Evolutionary conservation across 2,888 invertebrate species (phyloP), one percentile per base, ranked within the genome.

Genomic region (Selenia dentaria): DNA sequence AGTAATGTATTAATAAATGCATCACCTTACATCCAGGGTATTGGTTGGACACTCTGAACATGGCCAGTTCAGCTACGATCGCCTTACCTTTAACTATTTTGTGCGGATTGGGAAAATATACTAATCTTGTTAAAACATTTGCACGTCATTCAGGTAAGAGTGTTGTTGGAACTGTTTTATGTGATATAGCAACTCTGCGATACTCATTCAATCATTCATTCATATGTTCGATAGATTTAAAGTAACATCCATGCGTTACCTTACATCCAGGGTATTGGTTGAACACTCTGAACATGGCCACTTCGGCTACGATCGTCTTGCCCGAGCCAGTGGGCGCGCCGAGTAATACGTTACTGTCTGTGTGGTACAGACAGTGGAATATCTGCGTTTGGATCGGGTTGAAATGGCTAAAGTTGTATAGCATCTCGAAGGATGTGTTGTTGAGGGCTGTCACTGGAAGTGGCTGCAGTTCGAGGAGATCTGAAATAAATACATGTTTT

Each of bases 371-470:
- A 32, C 97, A 96, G 81, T 99, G 98, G 81, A 99, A 99, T 54
- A 99, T 95, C 90, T 99, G 99, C 0, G 98, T 98, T 86, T 99
- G 99, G 57, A 99, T 98, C 0, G 99, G 98, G 88, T 99, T 99
- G 90, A 99, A 99, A 79, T 98, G 98, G 0, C 94, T 94, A 81
- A 99, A 99, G 51, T 92, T 93, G 89, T 98, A 99, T 2, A 99
- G 91, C 35, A 93, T 90, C 76, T 99, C 96, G 68, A 94, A 97
- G 0, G 91, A 77, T 0, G 93, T 87, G 68, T 98, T 95, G 61
- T 95, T 93, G 9, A 99, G 86, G 0, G 96, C 97, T 13, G 93
- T 93, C 18, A 97, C 92, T 1, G 99, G 96, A 12, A 99, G 81
- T 0, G 99, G 99, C 54, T 96, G 96, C 10, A 99, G 91, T 68